Conservation (phyloP, 2,113 vertebrate genomes). For the Trachemys scripta region DNA sequence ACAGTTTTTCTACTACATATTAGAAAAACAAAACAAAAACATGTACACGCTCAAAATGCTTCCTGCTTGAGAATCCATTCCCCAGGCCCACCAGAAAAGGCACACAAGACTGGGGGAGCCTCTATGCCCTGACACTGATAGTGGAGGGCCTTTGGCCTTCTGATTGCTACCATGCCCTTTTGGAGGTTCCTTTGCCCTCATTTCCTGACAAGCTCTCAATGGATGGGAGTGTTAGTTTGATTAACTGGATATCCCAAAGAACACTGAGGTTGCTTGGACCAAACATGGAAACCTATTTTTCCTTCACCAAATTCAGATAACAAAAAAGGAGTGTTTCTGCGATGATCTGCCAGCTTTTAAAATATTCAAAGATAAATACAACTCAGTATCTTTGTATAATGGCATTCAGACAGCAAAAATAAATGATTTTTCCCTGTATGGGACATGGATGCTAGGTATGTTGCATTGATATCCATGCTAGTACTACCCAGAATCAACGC, state of each 20-base stretch:
- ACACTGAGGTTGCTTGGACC: background rate
- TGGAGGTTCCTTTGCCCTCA: background rate
- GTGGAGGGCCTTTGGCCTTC: background rate
- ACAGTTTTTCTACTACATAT: slow-evolving; percentile 61
- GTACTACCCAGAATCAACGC: background rate
- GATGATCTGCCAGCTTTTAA: background rate
- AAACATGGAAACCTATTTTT: background rate
- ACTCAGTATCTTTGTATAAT: background rate
- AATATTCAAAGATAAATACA: background rate
- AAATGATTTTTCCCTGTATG: background rate
- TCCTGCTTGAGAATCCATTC: slow-evolving; percentile 24
- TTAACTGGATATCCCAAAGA: background rate
- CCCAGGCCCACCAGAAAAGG: background rate
- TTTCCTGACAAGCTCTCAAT: background rate
- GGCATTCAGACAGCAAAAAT: background rate
- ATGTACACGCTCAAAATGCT: slow-evolving; percentile 51
- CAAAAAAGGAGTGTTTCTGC: background rate
- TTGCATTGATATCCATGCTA: background rate
- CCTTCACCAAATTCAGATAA: slow-evolving; percentile 8
- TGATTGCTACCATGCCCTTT: background rate
- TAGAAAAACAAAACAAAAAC: slow-evolving; percentile 60
- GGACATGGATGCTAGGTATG: slow-evolving; percentile 2
- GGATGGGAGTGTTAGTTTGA: background rate
- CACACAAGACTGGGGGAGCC: background rate
- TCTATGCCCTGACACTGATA: slow-evolving; percentile 12